These are phyloP conservation scores for Hedychridium roseum DNA, from an alignment of 2,888 invertebrate species.

Conservation along the genomic window DNA sequence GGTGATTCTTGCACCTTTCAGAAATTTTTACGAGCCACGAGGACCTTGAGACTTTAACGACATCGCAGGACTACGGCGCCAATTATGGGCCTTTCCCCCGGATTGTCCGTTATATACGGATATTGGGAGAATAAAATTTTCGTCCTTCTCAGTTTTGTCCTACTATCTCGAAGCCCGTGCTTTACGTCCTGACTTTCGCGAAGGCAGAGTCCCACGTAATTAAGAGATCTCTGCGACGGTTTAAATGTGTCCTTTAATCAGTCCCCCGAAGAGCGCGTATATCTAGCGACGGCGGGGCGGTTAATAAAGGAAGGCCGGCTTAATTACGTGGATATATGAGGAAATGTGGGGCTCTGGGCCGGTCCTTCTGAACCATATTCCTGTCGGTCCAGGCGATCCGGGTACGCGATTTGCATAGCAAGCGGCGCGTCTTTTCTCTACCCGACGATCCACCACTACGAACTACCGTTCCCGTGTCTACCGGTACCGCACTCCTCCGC, in stretches of 20 bases:
- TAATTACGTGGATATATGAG: slow-evolving; percentile 58
- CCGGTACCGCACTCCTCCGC: slow-evolving; percentile 25
- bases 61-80: too few species aligned
- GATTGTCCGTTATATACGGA: too few species aligned
- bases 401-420: slow-evolving; percentile 46
- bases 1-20: too few species aligned
- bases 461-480: slow-evolving; percentile 17
- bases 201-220: too few species aligned
- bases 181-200: too few species aligned
- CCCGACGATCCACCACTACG: slow-evolving; percentile 15
- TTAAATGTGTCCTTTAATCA: slow-evolving; percentile 51
- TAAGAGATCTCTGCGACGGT: too few species aligned
- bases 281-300: slow-evolving; percentile 26
- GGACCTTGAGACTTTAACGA: too few species aligned
- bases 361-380: slow-evolving; percentile 39
- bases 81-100: too few species aligned
- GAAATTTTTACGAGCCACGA: too few species aligned
- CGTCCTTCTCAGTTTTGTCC: too few species aligned
- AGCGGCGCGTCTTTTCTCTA: slow-evolving; percentile 21
- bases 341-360: slow-evolving; percentile 33
- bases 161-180: too few species aligned
- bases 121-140: too few species aligned
- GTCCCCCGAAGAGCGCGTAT: slow-evolving; percentile 16
- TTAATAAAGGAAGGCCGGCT: slow-evolving; percentile 53
- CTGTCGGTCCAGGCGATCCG: slow-evolving; percentile 27